A percentile compares a stretch with the other conserved stretches of the same genome.
phyloP scores from a whole-genome alignment of 2,113 vertebrate genomes.

The Cephalophus harveyi region DNA sequence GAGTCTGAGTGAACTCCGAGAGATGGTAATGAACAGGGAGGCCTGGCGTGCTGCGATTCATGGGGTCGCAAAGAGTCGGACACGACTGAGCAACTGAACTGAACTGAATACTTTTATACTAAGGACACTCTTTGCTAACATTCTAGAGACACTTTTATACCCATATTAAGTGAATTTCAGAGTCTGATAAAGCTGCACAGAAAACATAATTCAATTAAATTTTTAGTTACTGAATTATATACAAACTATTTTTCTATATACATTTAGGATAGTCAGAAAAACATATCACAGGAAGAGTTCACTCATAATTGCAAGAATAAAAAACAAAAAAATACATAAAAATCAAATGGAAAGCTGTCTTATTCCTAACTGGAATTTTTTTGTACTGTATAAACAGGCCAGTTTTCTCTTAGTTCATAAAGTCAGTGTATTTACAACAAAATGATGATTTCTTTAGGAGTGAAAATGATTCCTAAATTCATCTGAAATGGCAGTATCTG shows the following conservation, averaged over 20 bases:
- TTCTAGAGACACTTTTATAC: background rate
- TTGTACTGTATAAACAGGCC: background rate
- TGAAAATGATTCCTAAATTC: slow-evolving; percentile 3
- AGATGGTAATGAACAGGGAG: no score
- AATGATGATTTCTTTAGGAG: background rate
- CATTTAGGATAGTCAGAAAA: background rate
- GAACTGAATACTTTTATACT: background rate
- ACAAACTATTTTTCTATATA: background rate
- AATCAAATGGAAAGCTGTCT: background rate
- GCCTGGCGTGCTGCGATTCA: no score
- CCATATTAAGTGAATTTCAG: background rate
- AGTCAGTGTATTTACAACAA: background rate
- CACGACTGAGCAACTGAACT: no score
- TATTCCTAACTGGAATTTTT: background rate
- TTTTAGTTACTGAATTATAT: slow-evolving; percentile 12
- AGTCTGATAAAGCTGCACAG: background rate
- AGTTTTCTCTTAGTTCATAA: background rate
- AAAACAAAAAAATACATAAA: background rate
- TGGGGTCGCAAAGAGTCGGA: no score
- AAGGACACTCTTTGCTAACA: background rate
- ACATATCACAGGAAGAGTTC: background rate
- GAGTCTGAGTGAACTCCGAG: no score
- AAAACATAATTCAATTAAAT: background rate
- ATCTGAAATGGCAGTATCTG: background rate
- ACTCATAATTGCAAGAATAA: background rate